Evolutionary conservation across 2,888 invertebrate species (phyloP), one percentile per base, ranked within the genome.

Genomic region (Melinopterus prodromus): DNA sequence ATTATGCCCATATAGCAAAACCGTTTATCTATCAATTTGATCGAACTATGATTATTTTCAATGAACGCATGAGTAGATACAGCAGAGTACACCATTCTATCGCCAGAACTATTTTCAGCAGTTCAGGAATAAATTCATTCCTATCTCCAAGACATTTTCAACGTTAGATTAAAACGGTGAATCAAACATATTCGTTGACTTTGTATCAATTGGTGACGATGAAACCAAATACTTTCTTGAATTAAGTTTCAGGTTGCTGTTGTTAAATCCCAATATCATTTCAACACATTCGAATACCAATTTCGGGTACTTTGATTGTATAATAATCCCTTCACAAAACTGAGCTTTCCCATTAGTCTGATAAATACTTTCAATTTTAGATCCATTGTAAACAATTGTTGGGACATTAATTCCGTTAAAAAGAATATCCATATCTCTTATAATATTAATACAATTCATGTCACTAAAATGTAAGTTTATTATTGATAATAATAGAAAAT

Each of bases 1-100:
- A 76, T 71, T 69, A 12, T 38, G 71, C 12, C 72, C 16, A 71
- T 84, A 84, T 78, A 86, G 83, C 85, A 91, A 91, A 89, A 83
- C 91, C 91, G 91, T 78, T 84, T 85, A 81, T 91, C 90, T 7
- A 80, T 71, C 12, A 53, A 14, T 26, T 72, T 15, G 9, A 69
- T 79, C 16, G 71, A 78, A 69, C 74, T 70, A n/a, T 14, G 16
- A 16, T 53, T 35, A 6, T 53, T 53, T 53, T 77, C 80, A 12
- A 78, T 38, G 53, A 78, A 80, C 36, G 70, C 79, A 35, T 79
- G 71, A 6, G 80, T 79, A 15, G 16, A 12, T 53, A 53, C 1
- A 53, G 12, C 1, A 53, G 12, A 3, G 53, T 53, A 53, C 53
- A 12, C 53, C 53, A 53, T 9, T 3, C 5, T 53, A 53, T 53